phyloP scores from a whole-genome alignment of 1,140 invertebrate genomes.

The Neotoxoptera formosana region DNA sequence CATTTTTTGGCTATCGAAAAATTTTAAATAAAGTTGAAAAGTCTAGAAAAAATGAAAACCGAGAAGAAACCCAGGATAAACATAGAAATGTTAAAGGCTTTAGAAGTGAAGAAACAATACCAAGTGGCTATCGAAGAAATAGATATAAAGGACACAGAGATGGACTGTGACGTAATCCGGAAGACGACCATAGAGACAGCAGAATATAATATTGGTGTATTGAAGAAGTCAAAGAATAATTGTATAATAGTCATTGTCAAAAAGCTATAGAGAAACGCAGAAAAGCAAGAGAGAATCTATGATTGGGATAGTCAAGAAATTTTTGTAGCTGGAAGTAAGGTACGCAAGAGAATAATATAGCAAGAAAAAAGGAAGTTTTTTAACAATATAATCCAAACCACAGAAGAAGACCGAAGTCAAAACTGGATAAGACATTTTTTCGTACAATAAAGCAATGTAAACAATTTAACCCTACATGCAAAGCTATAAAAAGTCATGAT shows the following conservation, averaged over 20 bases:
- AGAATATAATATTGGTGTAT: neutral
- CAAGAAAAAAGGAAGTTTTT: neutral
- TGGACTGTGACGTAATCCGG: neutral
- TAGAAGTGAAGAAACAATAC: neutral
- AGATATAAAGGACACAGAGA: neutral
- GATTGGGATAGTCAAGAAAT: neutral
- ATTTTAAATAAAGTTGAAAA: neutral
- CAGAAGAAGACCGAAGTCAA: no score
- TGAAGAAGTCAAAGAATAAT: neutral
- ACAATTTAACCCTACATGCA: no score
- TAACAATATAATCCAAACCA: no score
- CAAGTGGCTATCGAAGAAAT: neutral
- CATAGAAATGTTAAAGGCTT: neutral
- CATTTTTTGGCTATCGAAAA: neutral
- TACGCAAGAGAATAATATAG: neutral
- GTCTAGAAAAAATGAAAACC: neutral
- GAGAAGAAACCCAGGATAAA: neutral
- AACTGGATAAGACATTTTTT: no score
- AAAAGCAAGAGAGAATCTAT: neutral
- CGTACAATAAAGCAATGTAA: no score
- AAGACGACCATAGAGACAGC: neutral
- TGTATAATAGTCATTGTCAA: neutral
- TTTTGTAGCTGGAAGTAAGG: neutral
- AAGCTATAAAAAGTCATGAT: no score
- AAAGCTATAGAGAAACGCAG: neutral